Conservation (phyloP, 2,888 invertebrate genomes). For the Nemotelus nigrinus region DNA sequence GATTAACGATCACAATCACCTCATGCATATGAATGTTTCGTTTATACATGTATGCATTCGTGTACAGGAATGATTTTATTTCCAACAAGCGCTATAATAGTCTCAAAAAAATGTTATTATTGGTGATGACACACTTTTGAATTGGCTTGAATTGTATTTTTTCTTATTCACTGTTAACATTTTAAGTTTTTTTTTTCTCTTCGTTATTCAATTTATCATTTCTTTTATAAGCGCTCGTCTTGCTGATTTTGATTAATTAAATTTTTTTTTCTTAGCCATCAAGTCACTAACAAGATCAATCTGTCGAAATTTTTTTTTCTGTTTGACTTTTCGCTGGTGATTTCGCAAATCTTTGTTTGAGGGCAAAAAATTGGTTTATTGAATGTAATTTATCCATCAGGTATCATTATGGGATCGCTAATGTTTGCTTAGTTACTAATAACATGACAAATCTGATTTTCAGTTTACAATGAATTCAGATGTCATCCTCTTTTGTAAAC, state of each 20-base stretch:
- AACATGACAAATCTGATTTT: neutral
- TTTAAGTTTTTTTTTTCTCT: neutral
- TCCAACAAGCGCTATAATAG: too few species aligned
- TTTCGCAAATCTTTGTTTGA: neutral
- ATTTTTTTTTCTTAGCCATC: neutral
- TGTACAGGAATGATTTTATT: too few species aligned
- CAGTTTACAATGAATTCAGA: too few species aligned
- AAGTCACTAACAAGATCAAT: constrained; percentile 20
- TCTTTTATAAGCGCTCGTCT: neutral
- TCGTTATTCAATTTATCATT: neutral
- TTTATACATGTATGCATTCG: too few species aligned
- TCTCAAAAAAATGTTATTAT: too few species aligned
- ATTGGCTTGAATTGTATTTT: neutral
- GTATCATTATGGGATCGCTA: neutral
- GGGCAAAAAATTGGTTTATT: constrained; percentile 4
- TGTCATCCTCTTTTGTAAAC: too few species aligned
- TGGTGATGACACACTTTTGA: constrained; percentile 10
- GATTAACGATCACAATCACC: too few species aligned
- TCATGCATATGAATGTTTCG: too few species aligned
- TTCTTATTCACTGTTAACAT: too few species aligned
- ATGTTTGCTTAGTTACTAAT: neutral
- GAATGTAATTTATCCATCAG: neutral
- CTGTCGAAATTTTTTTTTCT: neutral
- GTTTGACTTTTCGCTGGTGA: too few species aligned
- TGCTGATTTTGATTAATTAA: neutral